phyloP scores from a whole-genome alignment of 2,113 vertebrate genomes.

The Origma solitaria region DNA sequence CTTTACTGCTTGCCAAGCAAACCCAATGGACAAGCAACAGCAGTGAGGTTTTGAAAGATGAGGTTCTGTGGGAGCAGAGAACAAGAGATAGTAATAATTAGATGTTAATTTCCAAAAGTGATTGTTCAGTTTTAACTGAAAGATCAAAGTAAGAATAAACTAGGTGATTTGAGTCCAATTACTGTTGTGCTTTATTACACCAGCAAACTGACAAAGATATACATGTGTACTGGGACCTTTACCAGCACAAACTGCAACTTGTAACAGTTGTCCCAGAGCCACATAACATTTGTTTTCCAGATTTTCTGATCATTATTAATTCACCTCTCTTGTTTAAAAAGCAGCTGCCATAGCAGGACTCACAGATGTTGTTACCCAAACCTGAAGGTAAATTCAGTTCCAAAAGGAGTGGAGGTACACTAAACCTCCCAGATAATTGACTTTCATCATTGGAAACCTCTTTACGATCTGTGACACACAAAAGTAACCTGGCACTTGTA shows the following conservation, averaged over 20 bases:
- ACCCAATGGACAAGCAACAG: not conserved
- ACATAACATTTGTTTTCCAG: not conserved
- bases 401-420: not conserved
- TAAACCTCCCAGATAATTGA: not conserved
- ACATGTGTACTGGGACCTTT: not conserved
- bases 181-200: not conserved
- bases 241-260: not conserved
- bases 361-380: not conserved
- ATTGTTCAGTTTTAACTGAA: not conserved
- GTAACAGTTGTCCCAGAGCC: not conserved
- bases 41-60: not conserved
- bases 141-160: not conserved
- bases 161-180: not conserved
- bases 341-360: not conserved
- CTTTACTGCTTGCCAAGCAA: rapidly evolving
- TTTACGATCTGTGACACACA: not conserved
- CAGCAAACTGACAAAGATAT: not conserved
- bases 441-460: not conserved
- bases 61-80: not conserved
- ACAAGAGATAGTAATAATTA: not conserved
- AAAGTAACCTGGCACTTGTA: not conserved
- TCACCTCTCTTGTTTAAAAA: not conserved
- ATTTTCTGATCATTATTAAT: not conserved
- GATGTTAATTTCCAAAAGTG: not conserved
- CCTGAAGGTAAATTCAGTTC: not conserved